Evolutionary conservation across 37 sponge, comb jelly and placozoan genomes (phyloP).

Genomic region (Ephydatia muelleri): DNA sequence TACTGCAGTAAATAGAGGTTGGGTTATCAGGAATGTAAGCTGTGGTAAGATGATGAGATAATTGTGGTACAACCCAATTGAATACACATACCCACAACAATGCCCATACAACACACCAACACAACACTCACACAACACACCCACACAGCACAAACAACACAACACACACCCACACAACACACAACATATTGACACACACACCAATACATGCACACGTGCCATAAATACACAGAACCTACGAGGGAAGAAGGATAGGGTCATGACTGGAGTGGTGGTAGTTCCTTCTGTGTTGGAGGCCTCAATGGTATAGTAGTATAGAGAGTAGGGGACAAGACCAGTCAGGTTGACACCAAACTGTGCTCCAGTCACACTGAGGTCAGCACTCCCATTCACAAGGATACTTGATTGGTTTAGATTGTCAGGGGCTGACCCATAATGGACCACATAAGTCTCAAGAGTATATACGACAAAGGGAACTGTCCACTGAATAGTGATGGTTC

Average conservation of each 20-base stretch:
- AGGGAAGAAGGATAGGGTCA: slow-evolving; percentile 4
- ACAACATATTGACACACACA: background rate
- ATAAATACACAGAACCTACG: background rate
- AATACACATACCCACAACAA: too few species aligned
- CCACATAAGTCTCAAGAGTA: slow-evolving; percentile 53
- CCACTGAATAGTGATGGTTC: slow-evolving; percentile 44
- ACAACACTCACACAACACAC: too few species aligned
- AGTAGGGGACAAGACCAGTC: slow-evolving; percentile 16
- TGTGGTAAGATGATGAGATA: too few species aligned
- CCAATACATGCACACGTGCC: background rate
- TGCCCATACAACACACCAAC: too few species aligned
- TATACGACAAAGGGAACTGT: slow-evolving; percentile 29
- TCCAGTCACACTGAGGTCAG: slow-evolving; percentile 4
- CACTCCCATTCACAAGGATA: background rate
- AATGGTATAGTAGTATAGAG: slow-evolving; percentile 39
- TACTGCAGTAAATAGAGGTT: too few species aligned
- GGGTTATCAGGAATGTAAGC: too few species aligned
- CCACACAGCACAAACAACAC: too few species aligned
- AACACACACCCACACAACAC: too few species aligned
- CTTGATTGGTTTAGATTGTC: background rate
- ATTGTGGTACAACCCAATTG: too few species aligned
- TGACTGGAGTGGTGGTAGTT: background rate
- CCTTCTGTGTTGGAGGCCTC: slow-evolving; percentile 34
- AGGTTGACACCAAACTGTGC: slow-evolving; percentile 9
- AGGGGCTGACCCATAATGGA: slow-evolving; percentile 18